Evolutionary conservation across 2,888 invertebrate species (phyloP).

Genomic region (Ornithoptera alexandrae): DNA sequence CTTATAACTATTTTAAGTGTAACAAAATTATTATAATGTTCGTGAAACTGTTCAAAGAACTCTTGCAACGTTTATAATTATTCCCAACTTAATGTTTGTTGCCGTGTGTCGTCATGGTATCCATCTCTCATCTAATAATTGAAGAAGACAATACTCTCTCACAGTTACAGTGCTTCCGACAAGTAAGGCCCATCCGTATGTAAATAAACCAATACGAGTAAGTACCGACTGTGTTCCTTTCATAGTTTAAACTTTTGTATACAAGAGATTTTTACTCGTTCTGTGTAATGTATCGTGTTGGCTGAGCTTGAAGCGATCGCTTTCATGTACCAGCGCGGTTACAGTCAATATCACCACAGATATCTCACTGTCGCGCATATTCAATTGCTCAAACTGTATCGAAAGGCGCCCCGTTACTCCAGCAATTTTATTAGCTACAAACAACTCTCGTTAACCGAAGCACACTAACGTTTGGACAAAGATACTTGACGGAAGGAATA

Average conservation of each 20-base stretch:
- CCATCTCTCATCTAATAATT: no score
- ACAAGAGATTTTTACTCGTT: constrained; percentile 36
- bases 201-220: constrained; percentile 47
- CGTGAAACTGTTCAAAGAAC: no score
- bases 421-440: no score
- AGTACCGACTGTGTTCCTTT: constrained; percentile 49
- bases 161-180: constrained; percentile 35
- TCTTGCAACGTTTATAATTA: no score
- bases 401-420: no score
- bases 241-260: constrained; percentile 41
- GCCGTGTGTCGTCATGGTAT: neutral
- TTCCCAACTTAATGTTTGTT: no score
- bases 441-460: no score
- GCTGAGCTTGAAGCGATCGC: constrained; percentile 12
- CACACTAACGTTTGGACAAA: no score
- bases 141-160: constrained; percentile 15
- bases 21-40: no score
- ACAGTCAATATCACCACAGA: neutral
- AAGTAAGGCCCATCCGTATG: constrained; percentile 48
- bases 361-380: neutral
- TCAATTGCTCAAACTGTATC: constrained; percentile 8
- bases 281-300: constrained; percentile 18
- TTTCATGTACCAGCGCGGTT: constrained; percentile 4
- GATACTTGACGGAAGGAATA: no score
- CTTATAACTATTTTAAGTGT: no score